A percentile compares a stretch with the other conserved stretches of the same genome.
These are phyloP conservation scores for Phenganax subtilis DNA, from an alignment of 92 coral and sea anemone species.

Conservation along the genomic window DNA sequence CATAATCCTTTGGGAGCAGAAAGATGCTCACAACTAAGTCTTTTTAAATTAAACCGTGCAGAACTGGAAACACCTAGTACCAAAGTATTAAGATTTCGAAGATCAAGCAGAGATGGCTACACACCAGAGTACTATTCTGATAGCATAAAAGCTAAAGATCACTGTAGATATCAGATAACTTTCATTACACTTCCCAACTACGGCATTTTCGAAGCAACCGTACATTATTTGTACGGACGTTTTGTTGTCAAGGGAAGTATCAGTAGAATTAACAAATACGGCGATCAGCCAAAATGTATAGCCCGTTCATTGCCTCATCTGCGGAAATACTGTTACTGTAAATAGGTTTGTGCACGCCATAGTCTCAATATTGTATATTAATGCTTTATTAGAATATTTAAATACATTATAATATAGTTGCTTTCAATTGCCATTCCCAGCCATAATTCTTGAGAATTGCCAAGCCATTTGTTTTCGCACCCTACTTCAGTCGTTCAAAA, in stretches of 20 bases:
- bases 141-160: conserved; percentile 34
- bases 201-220: conserved; percentile 75
- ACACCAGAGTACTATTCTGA: conserved; percentile 14
- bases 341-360: background rate
- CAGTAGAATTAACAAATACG: conserved; percentile 73
- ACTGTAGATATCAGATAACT: conserved; percentile 69
- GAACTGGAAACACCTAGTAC: conserved; percentile 66
- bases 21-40: conserved; percentile 59
- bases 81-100: conserved; percentile 60
- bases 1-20: conserved; percentile 50
- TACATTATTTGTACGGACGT: conserved; percentile 47
- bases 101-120: conserved; percentile 45
- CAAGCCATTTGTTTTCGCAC: too few species aligned
- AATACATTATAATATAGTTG: too few species aligned
- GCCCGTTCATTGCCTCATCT: conserved; percentile 62
- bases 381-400: too few species aligned
- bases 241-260: conserved; percentile 62
- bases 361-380: too few species aligned
- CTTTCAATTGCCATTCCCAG: too few species aligned
- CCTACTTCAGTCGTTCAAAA: too few species aligned
- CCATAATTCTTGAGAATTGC: too few species aligned
- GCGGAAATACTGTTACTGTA: conserved; percentile 75
- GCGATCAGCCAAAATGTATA: conserved; percentile 81
- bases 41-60: conserved; percentile 49
- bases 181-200: conserved; percentile 66